A percentile compares a stretch with the other conserved stretches of the same genome.
phyloP scores from a whole-genome alignment of 2,888 invertebrate species.

The Drosophila multiciliata region DNA sequence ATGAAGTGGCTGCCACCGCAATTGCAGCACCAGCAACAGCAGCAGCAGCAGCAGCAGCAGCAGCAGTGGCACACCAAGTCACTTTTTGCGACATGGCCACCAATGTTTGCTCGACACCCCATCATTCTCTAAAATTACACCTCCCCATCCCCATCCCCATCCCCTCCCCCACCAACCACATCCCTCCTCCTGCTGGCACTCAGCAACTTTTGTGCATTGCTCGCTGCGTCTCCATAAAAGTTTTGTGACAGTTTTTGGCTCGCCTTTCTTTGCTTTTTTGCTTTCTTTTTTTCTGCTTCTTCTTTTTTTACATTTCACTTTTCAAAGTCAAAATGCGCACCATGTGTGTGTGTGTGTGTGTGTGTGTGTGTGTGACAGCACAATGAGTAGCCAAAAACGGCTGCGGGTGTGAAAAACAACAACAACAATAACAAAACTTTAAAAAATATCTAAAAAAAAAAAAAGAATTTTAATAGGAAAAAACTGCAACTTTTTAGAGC shows the following conservation, averaged over 20 bases:
- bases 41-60: not conserved
- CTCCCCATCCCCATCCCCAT: too few species aligned
- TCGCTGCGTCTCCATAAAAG: slow-evolving; percentile 70
- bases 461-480: slow-evolving; percentile 42
- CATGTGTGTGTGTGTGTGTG: slow-evolving; percentile 22
- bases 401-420: slow-evolving; percentile 45
- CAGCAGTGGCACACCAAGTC: not conserved
- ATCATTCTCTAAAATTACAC: not conserved
- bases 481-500: slow-evolving; percentile 62
- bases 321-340: slow-evolving; percentile 63
- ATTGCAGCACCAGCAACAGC: not conserved
- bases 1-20: slow-evolving; percentile 69
- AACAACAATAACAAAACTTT: slow-evolving; percentile 29
- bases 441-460: slow-evolving; percentile 21
- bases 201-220: slow-evolving; percentile 16
- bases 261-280: slow-evolving; percentile 28
- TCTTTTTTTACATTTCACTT: slow-evolving; percentile 36
- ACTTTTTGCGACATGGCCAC: slow-evolving; percentile 43
- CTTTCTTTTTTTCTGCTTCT: not conserved
- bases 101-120: slow-evolving; percentile 47
- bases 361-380: slow-evolving; percentile 43
- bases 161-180: too few species aligned
- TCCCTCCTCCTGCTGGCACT: not conserved
- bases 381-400: slow-evolving; percentile 52
- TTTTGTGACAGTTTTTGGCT: slow-evolving; percentile 74